These are phyloP conservation scores for Sarcophaga peregrina DNA, from an alignment of 1,140 invertebrate species.

Conservation along the genomic window DNA sequence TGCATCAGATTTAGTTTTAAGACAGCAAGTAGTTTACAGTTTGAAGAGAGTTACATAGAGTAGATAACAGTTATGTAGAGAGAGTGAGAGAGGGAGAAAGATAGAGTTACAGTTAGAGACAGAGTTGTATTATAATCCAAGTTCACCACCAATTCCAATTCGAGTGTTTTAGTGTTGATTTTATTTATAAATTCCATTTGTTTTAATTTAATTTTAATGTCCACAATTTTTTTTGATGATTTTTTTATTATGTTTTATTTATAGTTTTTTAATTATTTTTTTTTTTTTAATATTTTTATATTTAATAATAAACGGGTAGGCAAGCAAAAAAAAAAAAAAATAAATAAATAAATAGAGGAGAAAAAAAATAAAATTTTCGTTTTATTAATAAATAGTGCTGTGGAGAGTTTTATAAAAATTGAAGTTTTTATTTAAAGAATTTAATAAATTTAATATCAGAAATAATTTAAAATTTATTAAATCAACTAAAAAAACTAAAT, in stretches of 20 bases:
- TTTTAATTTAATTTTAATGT: background rate
- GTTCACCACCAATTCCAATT: background rate
- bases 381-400: background rate
- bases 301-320: background rate
- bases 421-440: background rate
- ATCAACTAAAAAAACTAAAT: background rate
- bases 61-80: background rate
- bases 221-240: background rate
- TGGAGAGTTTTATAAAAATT: background rate
- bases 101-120: no score
- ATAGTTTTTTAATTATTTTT: no score
- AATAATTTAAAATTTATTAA: background rate
- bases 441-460: background rate
- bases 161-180: background rate
- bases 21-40: background rate
- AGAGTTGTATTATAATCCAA: no score
- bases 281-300: no score
- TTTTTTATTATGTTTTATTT: no score
- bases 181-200: background rate
- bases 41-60: background rate
- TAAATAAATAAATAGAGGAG: background rate
- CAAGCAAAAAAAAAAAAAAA: background rate
- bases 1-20: background rate
- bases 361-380: conserved; percentile 6
- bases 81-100: background rate